Percentiles rank a stretch among this genome's conserved stretches.
phyloP scores from a whole-genome alignment of 1,140 invertebrate genomes.

The Drosophila bocqueti region DNA sequence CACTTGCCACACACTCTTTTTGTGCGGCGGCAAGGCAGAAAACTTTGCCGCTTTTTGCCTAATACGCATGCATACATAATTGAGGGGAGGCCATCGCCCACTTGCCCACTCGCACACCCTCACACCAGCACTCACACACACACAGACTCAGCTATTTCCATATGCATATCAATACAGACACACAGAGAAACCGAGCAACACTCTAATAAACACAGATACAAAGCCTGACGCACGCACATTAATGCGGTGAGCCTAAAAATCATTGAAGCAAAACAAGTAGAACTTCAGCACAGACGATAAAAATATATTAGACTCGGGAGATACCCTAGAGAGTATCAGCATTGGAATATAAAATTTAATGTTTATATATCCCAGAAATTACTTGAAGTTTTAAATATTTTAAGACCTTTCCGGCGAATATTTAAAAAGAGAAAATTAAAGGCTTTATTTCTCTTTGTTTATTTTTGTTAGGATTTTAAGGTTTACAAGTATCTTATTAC shows the following conservation, averaged over 20 bases:
- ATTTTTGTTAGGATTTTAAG: too few species aligned
- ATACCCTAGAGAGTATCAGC: conserved; percentile 6
- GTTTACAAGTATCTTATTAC: too few species aligned
- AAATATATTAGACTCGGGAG: too few species aligned
- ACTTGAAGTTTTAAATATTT: not conserved
- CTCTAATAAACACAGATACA: conserved; percentile 69
- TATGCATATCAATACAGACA: conserved; percentile 57
- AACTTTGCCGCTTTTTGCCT: conserved; percentile 65
- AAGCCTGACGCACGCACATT: conserved; percentile 57
- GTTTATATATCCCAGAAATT: not conserved
- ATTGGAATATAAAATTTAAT: not conserved
- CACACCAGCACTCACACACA: not conserved
- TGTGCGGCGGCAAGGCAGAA: conserved; percentile 31
- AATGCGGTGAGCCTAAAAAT: conserved; percentile 76
- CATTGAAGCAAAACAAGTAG: conserved; percentile 69
- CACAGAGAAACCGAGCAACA: conserved; percentile 31
- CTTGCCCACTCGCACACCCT: not conserved
- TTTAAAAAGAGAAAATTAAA: not conserved
- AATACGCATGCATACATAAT: conserved; percentile 79
- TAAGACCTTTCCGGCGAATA: not conserved
- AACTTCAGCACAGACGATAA: conserved; percentile 4
- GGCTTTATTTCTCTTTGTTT: not conserved
- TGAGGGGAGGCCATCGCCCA: conserved; percentile 44
- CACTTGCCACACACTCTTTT: conserved; percentile 19
- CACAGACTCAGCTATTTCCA: conserved; percentile 19